A percentile compares a stretch with the other conserved stretches of the same genome.
Conservation (phyloP, 2,888 invertebrate genomes). For the Drosophila trichaetosa region DNA sequence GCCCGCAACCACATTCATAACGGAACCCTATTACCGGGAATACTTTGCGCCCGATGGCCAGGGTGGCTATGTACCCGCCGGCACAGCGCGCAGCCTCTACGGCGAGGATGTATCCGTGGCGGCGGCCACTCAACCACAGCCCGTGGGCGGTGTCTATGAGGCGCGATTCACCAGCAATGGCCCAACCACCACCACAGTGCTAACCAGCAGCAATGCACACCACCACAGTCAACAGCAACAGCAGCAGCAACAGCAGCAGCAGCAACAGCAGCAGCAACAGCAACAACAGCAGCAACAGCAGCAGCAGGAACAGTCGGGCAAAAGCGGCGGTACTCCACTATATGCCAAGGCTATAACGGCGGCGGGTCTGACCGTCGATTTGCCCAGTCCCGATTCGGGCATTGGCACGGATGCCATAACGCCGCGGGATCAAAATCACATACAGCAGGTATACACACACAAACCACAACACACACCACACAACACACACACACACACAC, state of each 20-base stretch:
- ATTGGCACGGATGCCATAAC: slow-evolving; percentile 97
- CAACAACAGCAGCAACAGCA: slow-evolving; percentile 58
- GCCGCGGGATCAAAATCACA: slow-evolving; percentile 94
- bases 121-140: slow-evolving; percentile 75
- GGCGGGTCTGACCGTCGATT: slow-evolving; percentile 94
- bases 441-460: slow-evolving; percentile 90
- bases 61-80: slow-evolving; percentile 84
- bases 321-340: slow-evolving; percentile 82
- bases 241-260: slow-evolving; percentile 43
- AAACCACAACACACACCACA: slow-evolving; percentile 7
- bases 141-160: slow-evolving; percentile 81
- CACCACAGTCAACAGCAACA: slow-evolving; percentile 59
- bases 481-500: slow-evolving; percentile 2
- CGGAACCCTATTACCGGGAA: slow-evolving; percentile 91
- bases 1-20: slow-evolving; percentile 87
- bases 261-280: slow-evolving; percentile 54
- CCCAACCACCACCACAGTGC: slow-evolving; percentile 74
- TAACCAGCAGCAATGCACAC: slow-evolving; percentile 64
- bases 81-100: slow-evolving; percentile 82
- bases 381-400: slow-evolving; percentile 97
- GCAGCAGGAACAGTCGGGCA: slow-evolving; percentile 63
- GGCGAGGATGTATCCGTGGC: slow-evolving; percentile 84
- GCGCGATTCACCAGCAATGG: slow-evolving; percentile 82
- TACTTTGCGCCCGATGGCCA: slow-evolving; percentile 89
- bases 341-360: slow-evolving; percentile 87